Percentiles rank a stretch among this genome's conserved stretches.
Conservation (phyloP, 2,797 vertebrate genomes). For the Thripadectes ignobilis region DNA sequence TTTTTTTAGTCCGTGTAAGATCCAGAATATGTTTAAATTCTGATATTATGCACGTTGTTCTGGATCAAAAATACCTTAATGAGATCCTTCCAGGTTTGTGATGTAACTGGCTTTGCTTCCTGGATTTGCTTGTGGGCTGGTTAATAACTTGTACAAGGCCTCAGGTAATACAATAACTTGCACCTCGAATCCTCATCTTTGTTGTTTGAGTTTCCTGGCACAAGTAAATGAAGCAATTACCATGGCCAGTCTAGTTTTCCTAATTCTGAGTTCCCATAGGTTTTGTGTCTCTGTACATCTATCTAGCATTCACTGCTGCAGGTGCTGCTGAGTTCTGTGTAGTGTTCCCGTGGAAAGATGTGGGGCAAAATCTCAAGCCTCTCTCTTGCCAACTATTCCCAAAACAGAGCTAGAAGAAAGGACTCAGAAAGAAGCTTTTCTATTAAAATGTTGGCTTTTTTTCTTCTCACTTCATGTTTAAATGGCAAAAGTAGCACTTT, state of each 20-base stretch:
- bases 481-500: not conserved
- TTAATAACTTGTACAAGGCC: not conserved
- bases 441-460: not conserved
- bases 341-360: accelerated
- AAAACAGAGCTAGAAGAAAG: not conserved
- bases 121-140: not conserved
- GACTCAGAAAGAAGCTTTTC: not conserved
- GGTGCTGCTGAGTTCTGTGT: not conserved
- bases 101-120: not conserved
- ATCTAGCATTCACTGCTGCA: not conserved
- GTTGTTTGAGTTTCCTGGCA: not conserved
- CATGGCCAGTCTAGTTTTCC: accelerated
- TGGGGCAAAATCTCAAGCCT: not conserved
- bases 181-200: accelerated
- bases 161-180: not conserved
- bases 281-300: not conserved
- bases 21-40: not conserved
- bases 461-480: accelerated
- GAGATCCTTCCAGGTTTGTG: not conserved
- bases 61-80: not conserved
- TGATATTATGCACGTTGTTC: accelerated
- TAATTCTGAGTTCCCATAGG: not conserved
- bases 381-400: not conserved
- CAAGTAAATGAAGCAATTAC: not conserved
- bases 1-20: accelerated